phyloP scores from a whole-genome alignment of 2,113 vertebrate species.

The Aptenodytes patagonicus region DNA sequence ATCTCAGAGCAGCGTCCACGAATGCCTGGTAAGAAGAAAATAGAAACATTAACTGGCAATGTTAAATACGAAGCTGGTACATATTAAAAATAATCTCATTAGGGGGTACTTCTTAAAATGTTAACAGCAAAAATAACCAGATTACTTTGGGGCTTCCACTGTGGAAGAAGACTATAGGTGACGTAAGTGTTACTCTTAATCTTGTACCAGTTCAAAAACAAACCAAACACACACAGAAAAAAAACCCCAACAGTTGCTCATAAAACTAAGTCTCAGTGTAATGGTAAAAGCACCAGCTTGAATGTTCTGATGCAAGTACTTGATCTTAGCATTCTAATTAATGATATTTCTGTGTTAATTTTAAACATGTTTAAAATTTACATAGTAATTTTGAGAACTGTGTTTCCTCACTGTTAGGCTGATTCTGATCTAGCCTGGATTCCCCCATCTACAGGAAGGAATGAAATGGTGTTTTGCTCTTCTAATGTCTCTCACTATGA shows the following conservation, averaged over 20 bases:
- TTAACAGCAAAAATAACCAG: not conserved
- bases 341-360: not conserved
- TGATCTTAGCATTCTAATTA: not conserved
- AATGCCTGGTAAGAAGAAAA: conserved; percentile 83
- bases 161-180: not conserved
- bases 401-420: conserved; percentile 71
- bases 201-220: not conserved
- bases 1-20: conserved; percentile 83
- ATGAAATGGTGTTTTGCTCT: conserved; percentile 79
- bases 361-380: not conserved
- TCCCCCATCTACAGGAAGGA: conserved; percentile 66
- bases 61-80: not conserved
- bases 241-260: not conserved
- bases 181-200: not conserved
- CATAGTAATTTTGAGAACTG: not conserved
- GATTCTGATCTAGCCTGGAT: conserved; percentile 77
- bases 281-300: not conserved
- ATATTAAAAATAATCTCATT: not conserved
- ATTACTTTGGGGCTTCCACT: not conserved
- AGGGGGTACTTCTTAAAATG: not conserved
- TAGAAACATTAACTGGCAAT: not conserved
- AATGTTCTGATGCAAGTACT: not conserved
- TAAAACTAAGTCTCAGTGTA: not conserved
- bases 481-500: conserved; percentile 88
- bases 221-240: not conserved